A percentile compares a stretch with the other conserved stretches of the same genome.
Evolutionary conservation across 2,797 vertebrate species (phyloP).

Genomic region (Pseudochromis fuscus): DNA sequence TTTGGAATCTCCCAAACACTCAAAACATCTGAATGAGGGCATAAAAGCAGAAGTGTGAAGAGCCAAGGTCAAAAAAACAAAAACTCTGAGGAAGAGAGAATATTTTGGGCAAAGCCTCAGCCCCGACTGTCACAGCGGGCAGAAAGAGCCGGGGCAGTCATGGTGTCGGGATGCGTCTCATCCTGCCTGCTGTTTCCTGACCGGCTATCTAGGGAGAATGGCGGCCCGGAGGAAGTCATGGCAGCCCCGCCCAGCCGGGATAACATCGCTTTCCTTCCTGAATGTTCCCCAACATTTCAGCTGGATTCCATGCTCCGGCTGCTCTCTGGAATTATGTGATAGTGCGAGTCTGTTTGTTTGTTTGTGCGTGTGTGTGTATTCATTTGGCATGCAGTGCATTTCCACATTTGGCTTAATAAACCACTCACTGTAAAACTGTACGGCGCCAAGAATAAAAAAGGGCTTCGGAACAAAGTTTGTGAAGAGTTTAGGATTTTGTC

Average conservation of each 20-base stretch:
- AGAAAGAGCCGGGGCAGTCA: constrained; percentile 46
- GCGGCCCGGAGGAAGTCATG: constrained; percentile 73
- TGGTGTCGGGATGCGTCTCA: constrained; percentile 80
- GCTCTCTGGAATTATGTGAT: constrained; percentile 68
- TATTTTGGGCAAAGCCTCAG: constrained; percentile 50
- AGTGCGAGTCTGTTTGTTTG: constrained; percentile 26
- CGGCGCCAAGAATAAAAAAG: constrained; percentile 1
- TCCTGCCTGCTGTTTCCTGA: constrained; percentile 84
- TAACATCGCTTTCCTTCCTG: constrained; percentile 85
- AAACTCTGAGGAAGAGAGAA: constrained; percentile 44
- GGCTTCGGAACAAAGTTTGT: neutral
- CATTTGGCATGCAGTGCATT: constrained; percentile 2
- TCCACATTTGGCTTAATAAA: constrained; percentile 5
- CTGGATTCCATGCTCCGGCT: constrained; percentile 70
- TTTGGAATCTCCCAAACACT: constrained; percentile 51
- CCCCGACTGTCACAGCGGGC: constrained; percentile 57
- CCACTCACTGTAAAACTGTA: neutral
- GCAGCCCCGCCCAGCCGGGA: constrained; percentile 78
- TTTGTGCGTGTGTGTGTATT: neutral
- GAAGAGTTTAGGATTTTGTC: constrained; percentile 7
- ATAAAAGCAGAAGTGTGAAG: constrained; percentile 29
- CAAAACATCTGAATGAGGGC: constrained; percentile 40
- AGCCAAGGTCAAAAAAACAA: constrained; percentile 41
- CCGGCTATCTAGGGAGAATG: constrained; percentile 79
- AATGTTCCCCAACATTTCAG: constrained; percentile 74